These are phyloP conservation scores for Charadrius vociferus DNA, from an alignment of 2,113 vertebrate species.

Conservation along the genomic window DNA sequence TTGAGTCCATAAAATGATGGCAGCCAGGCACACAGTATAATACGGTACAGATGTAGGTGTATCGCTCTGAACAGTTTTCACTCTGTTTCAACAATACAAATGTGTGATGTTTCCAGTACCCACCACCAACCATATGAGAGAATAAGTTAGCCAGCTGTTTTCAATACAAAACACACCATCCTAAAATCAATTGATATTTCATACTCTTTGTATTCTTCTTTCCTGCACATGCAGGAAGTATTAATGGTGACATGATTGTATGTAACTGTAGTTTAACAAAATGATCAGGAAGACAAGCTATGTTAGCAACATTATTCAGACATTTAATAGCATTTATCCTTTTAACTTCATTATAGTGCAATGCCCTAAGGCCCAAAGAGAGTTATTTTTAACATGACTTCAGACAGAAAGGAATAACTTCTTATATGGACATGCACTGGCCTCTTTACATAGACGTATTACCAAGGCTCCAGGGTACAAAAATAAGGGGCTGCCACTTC, in stretches of 20 bases:
- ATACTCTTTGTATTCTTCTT: conserved; percentile 62
- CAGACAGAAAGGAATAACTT: conserved; percentile 48
- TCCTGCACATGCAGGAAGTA: conserved; percentile 67
- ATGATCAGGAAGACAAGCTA: conserved; percentile 64
- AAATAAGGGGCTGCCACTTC: neutral
- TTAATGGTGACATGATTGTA: conserved; percentile 69
- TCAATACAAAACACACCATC: conserved; percentile 58
- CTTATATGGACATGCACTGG: neutral
- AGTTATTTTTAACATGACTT: conserved; percentile 60
- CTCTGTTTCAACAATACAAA: conserved; percentile 59
- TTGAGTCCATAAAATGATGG: conserved; percentile 51
- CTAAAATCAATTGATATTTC: conserved; percentile 65
- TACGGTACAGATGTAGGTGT: conserved; percentile 29
- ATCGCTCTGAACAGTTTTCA: conserved; percentile 20
- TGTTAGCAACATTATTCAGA: conserved; percentile 71
- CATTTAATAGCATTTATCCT: conserved; percentile 72
- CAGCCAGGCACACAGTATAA: conserved; percentile 31
- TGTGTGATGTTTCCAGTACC: conserved; percentile 51
- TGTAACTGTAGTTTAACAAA: conserved; percentile 66
- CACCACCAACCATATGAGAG: neutral
- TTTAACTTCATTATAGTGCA: conserved; percentile 63
- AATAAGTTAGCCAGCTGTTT: conserved; percentile 51
- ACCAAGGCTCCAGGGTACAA: neutral
- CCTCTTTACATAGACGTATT: conserved; percentile 31
- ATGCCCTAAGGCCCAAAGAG: conserved; percentile 35